A percentile compares a stretch with the other conserved stretches of the same genome.
These are phyloP conservation scores for Hypercompe scribonia DNA, from an alignment of 2,888 invertebrate species.

Conservation along the genomic window DNA sequence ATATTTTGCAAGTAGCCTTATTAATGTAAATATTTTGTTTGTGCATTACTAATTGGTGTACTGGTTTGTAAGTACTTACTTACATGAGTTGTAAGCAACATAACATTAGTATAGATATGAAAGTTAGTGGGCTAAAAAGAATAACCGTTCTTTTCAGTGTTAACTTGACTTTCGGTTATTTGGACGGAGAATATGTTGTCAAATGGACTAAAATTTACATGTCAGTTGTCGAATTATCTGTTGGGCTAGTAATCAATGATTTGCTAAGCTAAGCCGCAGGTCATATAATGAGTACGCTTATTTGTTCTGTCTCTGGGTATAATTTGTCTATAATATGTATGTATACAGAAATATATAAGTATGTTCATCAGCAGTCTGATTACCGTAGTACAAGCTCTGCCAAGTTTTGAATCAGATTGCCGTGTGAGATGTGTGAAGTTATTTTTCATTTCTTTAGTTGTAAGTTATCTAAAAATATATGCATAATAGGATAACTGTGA, in stretches of 20 bases:
- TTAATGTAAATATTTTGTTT: background rate
- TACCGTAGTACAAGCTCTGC: too few species aligned
- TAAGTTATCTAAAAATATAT: background rate
- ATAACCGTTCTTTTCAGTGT: background rate
- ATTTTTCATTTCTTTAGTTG: too few species aligned
- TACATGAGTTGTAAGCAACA: background rate
- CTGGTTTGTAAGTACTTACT: background rate
- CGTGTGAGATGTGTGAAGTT: too few species aligned
- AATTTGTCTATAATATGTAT: too few species aligned
- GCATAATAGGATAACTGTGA: background rate
- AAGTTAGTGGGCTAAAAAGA: background rate
- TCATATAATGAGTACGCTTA: too few species aligned
- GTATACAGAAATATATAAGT: too few species aligned
- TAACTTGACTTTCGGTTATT: background rate
- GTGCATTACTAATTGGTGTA: background rate
- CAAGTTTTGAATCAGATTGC: too few species aligned
- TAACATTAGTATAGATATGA: background rate
- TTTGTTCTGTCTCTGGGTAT: too few species aligned
- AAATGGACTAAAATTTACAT: background rate
- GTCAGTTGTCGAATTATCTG: too few species aligned
- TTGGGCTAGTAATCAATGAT: too few species aligned
- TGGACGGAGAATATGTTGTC: background rate
- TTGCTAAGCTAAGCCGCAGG: too few species aligned
- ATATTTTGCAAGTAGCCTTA: background rate
- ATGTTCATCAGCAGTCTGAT: too few species aligned